Evolutionary conservation across 2,888 invertebrate genomes (phyloP).

Genomic region (Drosophila cognata): DNA sequence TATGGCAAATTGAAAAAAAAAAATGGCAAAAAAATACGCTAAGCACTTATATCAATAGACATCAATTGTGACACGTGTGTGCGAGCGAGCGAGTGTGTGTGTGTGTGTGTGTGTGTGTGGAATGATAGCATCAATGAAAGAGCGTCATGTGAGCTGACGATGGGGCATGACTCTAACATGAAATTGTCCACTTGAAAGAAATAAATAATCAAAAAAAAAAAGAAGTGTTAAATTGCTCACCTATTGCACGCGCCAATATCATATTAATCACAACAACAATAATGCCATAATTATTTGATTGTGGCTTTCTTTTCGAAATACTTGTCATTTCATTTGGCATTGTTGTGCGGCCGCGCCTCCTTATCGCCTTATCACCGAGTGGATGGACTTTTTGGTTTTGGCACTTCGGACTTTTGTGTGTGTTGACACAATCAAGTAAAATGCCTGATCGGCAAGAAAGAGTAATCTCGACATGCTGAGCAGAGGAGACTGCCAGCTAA

Average conservation of each 20-base stretch:
- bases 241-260: constrained; percentile 50
- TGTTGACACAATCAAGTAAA: constrained; percentile 43
- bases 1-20: constrained; percentile 15
- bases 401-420: constrained; percentile 47
- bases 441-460: not conserved
- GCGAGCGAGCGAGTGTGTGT: not conserved
- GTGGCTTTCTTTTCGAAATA: constrained; percentile 10
- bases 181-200: constrained; percentile 39
- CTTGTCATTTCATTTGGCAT: not conserved
- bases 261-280: constrained; percentile 18
- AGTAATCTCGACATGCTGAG: not conserved
- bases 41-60: constrained; percentile 55
- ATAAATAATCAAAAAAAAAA: not conserved
- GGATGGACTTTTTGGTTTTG: constrained; percentile 21
- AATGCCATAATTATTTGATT: constrained; percentile 31
- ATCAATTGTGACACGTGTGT: constrained; percentile 38
- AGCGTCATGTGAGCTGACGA: constrained; percentile 52
- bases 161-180: constrained; percentile 35
- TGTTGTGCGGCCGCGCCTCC: constrained; percentile 40
- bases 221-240: constrained; percentile 36
- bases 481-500: constrained; percentile 19
- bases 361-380: constrained; percentile 63
- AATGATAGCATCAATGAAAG: constrained; percentile 46
- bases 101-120: constrained; percentile 10
- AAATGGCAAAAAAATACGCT: constrained; percentile 15